Percentiles rank a stretch among this genome's conserved stretches.
phyloP scores from a whole-genome alignment of 2,888 invertebrate genomes.

The Drosophila neoperkinsi region DNA sequence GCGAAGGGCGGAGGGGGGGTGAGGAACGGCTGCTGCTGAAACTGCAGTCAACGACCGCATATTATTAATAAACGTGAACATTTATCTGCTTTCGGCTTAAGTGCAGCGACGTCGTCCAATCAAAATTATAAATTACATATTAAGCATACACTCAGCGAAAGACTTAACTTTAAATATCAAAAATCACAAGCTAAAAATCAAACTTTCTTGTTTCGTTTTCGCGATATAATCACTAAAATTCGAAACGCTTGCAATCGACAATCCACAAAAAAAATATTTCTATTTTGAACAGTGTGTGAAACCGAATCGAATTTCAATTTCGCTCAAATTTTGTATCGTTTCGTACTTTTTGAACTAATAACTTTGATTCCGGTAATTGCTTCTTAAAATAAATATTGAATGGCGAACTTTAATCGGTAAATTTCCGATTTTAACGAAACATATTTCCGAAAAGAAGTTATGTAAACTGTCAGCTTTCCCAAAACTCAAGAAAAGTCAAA shows the following conservation, averaged over 20 bases:
- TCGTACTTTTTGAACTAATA: background rate
- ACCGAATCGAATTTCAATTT: background rate
- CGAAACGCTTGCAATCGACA: background rate
- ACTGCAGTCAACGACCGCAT: constrained; percentile 49
- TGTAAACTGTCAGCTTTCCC: background rate
- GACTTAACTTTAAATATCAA: background rate
- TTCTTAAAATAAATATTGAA: background rate
- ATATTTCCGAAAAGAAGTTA: background rate
- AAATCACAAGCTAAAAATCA: background rate
- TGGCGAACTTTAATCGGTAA: background rate
- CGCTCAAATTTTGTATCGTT: background rate
- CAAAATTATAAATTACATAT: constrained; percentile 80
- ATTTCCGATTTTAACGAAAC: background rate
- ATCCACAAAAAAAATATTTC: background rate
- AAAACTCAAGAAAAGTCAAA: background rate
- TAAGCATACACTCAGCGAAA: constrained; percentile 48
- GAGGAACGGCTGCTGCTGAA: background rate
- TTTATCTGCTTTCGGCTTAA: constrained; percentile 69
- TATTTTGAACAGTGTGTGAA: background rate
- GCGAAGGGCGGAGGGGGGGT: background rate
- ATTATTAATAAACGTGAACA: constrained; percentile 64
- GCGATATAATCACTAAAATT: background rate
- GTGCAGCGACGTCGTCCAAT: constrained; percentile 61
- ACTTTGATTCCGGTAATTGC: background rate
- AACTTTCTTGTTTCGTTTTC: background rate